Percentiles rank a stretch among this genome's conserved stretches.
Conservation (phyloP, 2,113 vertebrate genomes). For the Nycticorax nycticorax region DNA sequence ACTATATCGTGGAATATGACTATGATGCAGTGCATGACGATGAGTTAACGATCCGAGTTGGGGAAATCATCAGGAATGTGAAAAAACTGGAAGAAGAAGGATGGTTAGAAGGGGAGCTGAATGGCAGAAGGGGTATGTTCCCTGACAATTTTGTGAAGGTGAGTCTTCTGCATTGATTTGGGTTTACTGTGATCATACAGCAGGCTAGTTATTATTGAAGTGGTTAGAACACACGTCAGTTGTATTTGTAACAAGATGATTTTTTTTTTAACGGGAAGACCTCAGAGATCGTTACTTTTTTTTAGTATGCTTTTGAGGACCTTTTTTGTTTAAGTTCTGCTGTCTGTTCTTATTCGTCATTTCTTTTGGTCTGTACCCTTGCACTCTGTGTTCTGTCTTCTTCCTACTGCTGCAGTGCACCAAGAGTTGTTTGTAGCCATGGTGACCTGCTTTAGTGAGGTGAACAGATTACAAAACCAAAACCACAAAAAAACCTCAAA, state of each 20-base stretch:
- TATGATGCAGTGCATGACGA: constrained; percentile 92
- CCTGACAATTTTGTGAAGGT: constrained; percentile 99
- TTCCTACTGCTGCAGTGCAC: background rate
- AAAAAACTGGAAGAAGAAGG: constrained; percentile 91
- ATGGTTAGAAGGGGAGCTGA: constrained; percentile 95
- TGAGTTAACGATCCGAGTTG: constrained; percentile 88
- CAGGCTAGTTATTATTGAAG: background rate
- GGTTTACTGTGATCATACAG: background rate
- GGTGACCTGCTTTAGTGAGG: background rate
- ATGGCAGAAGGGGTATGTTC: constrained; percentile 90
- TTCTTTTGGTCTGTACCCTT: background rate
- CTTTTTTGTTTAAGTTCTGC: background rate
- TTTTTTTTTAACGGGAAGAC: background rate
- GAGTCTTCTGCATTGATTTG: constrained; percentile 31
- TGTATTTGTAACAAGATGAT: background rate
- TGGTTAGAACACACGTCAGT: background rate
- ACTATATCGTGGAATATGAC: constrained; percentile 94
- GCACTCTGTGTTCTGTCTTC: background rate
- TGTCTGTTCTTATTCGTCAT: background rate
- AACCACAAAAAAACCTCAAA: rapidly evolving
- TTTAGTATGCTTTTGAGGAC: background rate
- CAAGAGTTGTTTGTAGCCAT: background rate
- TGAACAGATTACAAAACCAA: background rate
- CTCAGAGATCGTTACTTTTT: background rate
- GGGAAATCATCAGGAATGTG: constrained; percentile 92